Percentiles rank a stretch among this genome's conserved stretches.
Conservation (phyloP, 1,140 invertebrate genomes). For the Drosophila parabipectinata region DNA sequence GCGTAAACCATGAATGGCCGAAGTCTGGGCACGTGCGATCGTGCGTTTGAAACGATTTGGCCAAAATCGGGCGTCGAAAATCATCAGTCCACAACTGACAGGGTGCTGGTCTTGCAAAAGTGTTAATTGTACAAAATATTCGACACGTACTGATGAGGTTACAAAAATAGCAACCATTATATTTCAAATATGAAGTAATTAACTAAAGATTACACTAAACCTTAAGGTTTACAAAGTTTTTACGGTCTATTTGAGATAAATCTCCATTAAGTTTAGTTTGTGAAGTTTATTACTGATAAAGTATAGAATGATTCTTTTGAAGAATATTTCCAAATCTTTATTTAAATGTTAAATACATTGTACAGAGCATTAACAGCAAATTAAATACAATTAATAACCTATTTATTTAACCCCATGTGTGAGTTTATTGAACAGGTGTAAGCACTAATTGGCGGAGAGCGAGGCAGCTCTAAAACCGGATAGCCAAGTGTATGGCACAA, state of each 20-base stretch:
- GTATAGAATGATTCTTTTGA: too few relatives aligned
- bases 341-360: neutral
- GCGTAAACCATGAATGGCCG: constrained; percentile 53
- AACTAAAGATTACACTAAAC: neutral
- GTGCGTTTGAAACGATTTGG: constrained; percentile 44
- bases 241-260: neutral
- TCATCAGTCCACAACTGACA: constrained; percentile 17
- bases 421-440: constrained; percentile 43
- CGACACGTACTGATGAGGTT: neutral
- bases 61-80: constrained; percentile 37
- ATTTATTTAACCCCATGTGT: constrained; percentile 19
- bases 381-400: neutral
- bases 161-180: neutral
- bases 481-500: constrained; percentile 50
- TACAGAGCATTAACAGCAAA: neutral
- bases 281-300: too few relatives aligned
- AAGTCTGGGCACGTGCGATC: constrained; percentile 52
- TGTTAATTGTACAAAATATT: constrained; percentile 53
- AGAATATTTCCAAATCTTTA: too few relatives aligned
- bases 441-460: constrained; percentile 60
- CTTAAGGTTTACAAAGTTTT: neutral
- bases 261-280: neutral
- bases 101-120: constrained; percentile 33
- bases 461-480: constrained; percentile 41
- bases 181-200: neutral